These are phyloP conservation scores for Prunella himalayana DNA, from an alignment of 2,113 vertebrate genomes.

Conservation along the genomic window DNA sequence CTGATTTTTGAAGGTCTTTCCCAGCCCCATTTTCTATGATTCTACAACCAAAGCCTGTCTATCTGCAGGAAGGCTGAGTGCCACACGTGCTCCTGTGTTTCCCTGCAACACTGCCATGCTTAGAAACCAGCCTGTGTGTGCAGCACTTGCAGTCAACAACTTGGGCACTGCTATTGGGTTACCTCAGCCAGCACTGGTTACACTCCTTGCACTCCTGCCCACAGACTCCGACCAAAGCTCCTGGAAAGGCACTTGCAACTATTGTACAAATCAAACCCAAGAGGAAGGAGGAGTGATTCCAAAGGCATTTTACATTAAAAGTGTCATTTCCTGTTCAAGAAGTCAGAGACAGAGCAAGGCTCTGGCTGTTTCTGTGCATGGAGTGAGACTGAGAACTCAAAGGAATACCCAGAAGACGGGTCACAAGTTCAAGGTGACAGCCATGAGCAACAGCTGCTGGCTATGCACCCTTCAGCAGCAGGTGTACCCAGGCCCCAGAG, in stretches of 20 bases:
- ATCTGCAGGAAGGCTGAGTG: not conserved
- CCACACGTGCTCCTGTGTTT: not conserved
- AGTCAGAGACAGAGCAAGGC: not conserved
- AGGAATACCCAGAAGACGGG: not conserved
- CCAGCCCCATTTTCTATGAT: not conserved
- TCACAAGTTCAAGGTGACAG: constrained; percentile 58
- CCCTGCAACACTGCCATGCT: not conserved
- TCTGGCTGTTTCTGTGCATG: not conserved
- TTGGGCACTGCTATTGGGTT: not conserved
- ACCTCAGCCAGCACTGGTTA: not conserved
- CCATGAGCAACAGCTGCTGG: constrained; percentile 34
- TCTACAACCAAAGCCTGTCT: not conserved
- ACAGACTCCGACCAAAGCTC: not conserved
- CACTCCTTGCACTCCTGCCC: not conserved
- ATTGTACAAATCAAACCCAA: not conserved
- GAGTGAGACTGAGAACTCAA: not conserved
- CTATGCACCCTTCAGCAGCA: constrained; percentile 16
- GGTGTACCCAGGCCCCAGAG: constrained; percentile 43
- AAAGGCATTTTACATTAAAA: not conserved
- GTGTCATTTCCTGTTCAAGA: not conserved
- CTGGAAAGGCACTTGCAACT: not conserved
- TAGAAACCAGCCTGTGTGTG: not conserved
- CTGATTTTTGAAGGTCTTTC: not conserved
- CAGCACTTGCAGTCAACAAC: not conserved
- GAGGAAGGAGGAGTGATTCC: not conserved